Evolutionary conservation across 1,140 invertebrate genomes (phyloP).

Genomic region (Listronotus bonariensis): DNA sequence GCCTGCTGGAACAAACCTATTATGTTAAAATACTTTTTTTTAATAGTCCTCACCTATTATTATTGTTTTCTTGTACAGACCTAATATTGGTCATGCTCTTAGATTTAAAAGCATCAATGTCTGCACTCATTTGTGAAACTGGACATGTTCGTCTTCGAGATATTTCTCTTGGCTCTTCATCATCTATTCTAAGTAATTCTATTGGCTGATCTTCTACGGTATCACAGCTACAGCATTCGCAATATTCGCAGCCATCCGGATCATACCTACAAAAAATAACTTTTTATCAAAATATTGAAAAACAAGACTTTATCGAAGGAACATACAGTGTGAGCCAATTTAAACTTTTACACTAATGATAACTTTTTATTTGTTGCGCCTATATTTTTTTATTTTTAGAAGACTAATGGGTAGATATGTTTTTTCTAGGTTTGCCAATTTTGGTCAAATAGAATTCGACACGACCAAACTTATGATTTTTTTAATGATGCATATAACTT

Average conservation of each 20-base stretch:
- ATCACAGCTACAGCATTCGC: constrained; percentile 65
- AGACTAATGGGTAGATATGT: no score
- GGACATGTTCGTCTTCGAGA: constrained; percentile 60
- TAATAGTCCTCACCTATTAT: constrained; percentile 9
- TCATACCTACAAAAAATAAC: constrained; percentile 51
- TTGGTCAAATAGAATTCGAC: no score
- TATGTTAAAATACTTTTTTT: no score
- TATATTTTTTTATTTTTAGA: no score
- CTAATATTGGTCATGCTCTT: constrained; percentile 81
- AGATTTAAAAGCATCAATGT: constrained; percentile 67
- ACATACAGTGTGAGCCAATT: no score
- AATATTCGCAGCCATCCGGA: constrained; percentile 62
- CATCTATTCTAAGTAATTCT: constrained; percentile 83
- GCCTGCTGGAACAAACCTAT: no score
- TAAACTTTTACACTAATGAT: no score
- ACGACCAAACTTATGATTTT: no score
- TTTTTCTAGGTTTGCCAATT: no score
- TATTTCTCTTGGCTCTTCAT: constrained; percentile 62
- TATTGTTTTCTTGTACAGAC: constrained; percentile 68
- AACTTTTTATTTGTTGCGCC: no score
- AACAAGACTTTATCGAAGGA: no score
- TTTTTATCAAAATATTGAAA: neutral
- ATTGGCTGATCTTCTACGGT: constrained; percentile 82
- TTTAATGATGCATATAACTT: no score
- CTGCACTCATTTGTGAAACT: constrained; percentile 58